phyloP scores from a whole-genome alignment of 2,888 invertebrate genomes.

The Drosophila pegasa region DNA sequence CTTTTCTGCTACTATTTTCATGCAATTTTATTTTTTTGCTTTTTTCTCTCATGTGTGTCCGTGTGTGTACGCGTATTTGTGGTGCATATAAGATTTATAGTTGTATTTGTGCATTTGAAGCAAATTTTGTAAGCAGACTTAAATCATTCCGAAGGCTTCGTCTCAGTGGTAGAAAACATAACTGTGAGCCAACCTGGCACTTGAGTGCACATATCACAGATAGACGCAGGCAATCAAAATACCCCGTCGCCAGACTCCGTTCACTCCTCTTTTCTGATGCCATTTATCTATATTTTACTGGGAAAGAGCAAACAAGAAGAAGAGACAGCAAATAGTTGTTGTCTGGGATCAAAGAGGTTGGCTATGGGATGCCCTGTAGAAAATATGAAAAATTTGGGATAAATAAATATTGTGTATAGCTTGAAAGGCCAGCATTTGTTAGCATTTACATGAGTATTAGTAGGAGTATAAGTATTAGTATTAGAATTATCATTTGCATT shows the following conservation, averaged over 20 bases:
- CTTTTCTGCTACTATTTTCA: slow-evolving; percentile 32
- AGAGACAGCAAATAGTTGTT: not conserved
- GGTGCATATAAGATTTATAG: slow-evolving; percentile 39
- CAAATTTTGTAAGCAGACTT: slow-evolving; percentile 39
- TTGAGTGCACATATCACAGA: slow-evolving; percentile 36
- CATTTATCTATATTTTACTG: slow-evolving; percentile 63
- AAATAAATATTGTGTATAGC: not conserved
- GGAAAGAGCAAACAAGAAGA: slow-evolving; percentile 29
- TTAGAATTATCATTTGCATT: not conserved
- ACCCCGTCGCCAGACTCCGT: not conserved
- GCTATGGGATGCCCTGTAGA: not conserved
- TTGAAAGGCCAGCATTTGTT: not conserved
- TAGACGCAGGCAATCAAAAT: slow-evolving; percentile 29
- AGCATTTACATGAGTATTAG: no score
- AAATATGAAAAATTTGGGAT: not conserved
- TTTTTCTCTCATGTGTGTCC: slow-evolving; percentile 11
- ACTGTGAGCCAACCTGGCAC: slow-evolving; percentile 33
- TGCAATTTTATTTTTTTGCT: slow-evolving; percentile 7
- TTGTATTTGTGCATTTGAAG: slow-evolving; percentile 50
- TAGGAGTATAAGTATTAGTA: no score
- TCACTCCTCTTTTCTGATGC: slow-evolving; percentile 14
- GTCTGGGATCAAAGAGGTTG: no score
- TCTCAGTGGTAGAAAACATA: slow-evolving; percentile 31
- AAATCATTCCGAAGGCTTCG: slow-evolving; percentile 40
- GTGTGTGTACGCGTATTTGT: slow-evolving; percentile 7